phyloP scores from a whole-genome alignment of 35 echinoderm and acorn worm genomes.

The Diadema setosum region DNA sequence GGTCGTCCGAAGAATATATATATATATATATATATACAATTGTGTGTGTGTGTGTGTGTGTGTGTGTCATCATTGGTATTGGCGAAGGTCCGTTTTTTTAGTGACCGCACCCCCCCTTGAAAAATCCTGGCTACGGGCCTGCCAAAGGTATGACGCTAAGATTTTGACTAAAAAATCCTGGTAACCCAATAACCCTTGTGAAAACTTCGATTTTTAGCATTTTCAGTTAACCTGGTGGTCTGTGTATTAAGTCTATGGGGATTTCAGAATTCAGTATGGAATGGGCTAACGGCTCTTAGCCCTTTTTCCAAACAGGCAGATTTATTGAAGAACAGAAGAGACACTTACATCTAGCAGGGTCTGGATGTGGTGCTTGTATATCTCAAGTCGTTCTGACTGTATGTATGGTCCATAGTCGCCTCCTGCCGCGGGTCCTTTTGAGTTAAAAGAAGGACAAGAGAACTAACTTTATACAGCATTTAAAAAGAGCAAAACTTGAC shows the following conservation, averaged over 20 bases:
- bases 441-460: neutral
- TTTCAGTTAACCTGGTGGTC: neutral
- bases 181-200: too few relatives aligned
- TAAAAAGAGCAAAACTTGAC: neutral
- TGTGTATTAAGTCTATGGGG: neutral
- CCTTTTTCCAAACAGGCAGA: neutral
- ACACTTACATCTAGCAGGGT: slow-evolving; percentile 66
- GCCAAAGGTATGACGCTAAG: too few relatives aligned
- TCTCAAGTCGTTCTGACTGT: slow-evolving; percentile 73
- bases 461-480: neutral
- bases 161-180: too few relatives aligned
- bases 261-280: neutral
- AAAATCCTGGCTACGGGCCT: too few relatives aligned
- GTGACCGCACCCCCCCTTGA: too few relatives aligned
- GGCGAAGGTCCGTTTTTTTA: too few relatives aligned
- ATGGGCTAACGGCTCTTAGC: neutral
- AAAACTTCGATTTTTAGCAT: neutral
- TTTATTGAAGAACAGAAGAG: too few relatives aligned
- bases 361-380: slow-evolving; percentile 66
- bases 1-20: too few relatives aligned
- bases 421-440: slow-evolving; percentile 50
- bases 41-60: too few relatives aligned
- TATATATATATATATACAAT: too few relatives aligned
- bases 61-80: too few relatives aligned
- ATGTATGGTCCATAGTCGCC: slow-evolving; percentile 74